These are phyloP conservation scores for Triops cancriformis DNA, from an alignment of 1,140 invertebrate species.

Conservation along the genomic window DNA sequence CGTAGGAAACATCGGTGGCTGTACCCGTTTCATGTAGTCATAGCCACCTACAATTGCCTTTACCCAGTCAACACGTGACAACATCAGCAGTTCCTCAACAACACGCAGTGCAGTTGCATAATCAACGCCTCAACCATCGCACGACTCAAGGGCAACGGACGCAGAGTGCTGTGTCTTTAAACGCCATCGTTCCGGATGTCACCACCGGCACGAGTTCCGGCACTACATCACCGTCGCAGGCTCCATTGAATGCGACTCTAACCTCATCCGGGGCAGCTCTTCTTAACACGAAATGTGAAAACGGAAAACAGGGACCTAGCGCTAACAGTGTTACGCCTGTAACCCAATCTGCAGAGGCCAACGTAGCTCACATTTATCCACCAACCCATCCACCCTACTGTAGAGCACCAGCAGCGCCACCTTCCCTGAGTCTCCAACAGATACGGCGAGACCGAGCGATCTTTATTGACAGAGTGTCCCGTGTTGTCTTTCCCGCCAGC, in stretches of 20 bases:
- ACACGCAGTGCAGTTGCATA: not conserved
- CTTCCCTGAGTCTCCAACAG: conserved; percentile 29
- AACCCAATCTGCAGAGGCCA: not conserved
- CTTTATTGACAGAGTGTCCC: conserved; percentile 39
- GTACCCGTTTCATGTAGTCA: not conserved
- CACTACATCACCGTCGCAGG: not conserved
- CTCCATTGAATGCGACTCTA: not conserved
- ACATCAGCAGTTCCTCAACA: not conserved
- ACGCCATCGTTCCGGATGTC: not conserved
- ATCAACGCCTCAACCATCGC: not conserved
- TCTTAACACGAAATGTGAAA: not conserved
- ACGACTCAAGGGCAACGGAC: not conserved
- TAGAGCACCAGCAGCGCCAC: conserved; percentile 18
- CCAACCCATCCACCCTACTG: not conserved
- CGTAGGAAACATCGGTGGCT: not conserved
- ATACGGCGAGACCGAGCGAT: conserved; percentile 33
- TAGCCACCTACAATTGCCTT: not conserved
- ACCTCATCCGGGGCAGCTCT: not conserved
- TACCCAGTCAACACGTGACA: not conserved
- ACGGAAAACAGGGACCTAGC: not conserved
- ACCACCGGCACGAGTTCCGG: not conserved
- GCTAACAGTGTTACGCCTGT: not conserved
- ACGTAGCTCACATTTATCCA: not conserved
- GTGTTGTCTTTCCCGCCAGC: conserved; percentile 38
- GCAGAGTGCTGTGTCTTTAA: not conserved